Percentiles rank a stretch among this genome's conserved stretches.
Evolutionary conservation across 2,113 vertebrate genomes (phyloP).

Genomic region (Thunnus thynnus): DNA sequence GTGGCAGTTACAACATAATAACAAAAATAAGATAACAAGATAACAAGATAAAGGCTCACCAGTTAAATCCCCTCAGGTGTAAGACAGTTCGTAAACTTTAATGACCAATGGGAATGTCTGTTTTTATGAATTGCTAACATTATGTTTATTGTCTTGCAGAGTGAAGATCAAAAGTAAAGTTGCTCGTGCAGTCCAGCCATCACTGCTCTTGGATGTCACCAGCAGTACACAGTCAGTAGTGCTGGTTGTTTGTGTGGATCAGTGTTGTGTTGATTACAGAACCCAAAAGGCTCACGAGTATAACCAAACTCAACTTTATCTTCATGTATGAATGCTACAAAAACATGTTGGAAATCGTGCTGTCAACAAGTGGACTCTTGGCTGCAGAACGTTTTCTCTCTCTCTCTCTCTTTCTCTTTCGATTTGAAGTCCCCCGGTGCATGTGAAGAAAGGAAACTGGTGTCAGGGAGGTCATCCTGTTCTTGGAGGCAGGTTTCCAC

Average conservation of each 20-base stretch:
- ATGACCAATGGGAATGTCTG: neutral
- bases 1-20: neutral
- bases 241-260: neutral
- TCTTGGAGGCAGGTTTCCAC: conserved; percentile 74
- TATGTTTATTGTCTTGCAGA: conserved; percentile 48
- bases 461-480: conserved; percentile 86
- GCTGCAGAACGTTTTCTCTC: neutral
- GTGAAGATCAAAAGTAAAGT: conserved; percentile 61
- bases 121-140: neutral
- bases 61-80: neutral
- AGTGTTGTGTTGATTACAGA: neutral
- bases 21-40: no score
- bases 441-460: conserved; percentile 55
- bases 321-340: neutral
- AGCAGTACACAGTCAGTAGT: conserved; percentile 64
- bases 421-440: conserved; percentile 63
- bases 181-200: neutral
- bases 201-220: conserved; percentile 68
- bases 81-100: neutral
- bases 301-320: neutral
- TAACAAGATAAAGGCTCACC: neutral
- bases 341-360: neutral
- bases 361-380: neutral
- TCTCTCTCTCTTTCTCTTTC: neutral
- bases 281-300: neutral